These are phyloP conservation scores for Aldrovandia affinis DNA, from an alignment of 2,797 vertebrate genomes.

Conservation along the genomic window DNA sequence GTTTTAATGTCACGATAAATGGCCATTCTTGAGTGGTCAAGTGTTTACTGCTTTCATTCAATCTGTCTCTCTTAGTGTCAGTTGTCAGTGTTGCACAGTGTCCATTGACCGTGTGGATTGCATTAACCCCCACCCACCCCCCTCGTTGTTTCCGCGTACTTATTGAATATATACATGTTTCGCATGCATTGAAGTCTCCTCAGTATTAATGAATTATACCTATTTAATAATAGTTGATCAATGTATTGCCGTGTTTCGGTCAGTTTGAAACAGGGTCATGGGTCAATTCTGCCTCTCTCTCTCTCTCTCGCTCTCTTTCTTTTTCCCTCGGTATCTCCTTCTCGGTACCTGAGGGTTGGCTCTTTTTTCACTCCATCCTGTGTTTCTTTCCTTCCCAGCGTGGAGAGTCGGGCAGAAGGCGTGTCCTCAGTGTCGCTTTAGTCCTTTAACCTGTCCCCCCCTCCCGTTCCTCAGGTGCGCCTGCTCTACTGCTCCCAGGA, in stretches of 20 bases:
- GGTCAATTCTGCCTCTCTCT: conserved; percentile 54
- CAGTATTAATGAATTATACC: neutral
- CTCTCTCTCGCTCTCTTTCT: neutral
- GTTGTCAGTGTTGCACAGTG: conserved; percentile 69
- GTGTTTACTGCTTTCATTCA: conserved; percentile 62
- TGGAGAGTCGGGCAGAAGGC: neutral
- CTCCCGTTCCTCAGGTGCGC: conserved; percentile 77
- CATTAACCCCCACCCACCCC: conserved; percentile 59
- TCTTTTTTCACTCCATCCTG: conserved; percentile 47
- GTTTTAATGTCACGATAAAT: conserved; percentile 66
- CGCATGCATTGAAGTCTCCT: conserved; percentile 50
- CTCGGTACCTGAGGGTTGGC: conserved; percentile 30
- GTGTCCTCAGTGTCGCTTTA: neutral
- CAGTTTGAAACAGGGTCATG: neutral
- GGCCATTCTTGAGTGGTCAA: conserved; percentile 53
- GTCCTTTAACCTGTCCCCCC: conserved; percentile 49
- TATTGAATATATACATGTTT: conserved; percentile 45
- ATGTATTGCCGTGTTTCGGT: neutral
- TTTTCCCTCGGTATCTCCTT: conserved; percentile 42
- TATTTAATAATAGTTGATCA: neutral
- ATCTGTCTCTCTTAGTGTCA: conserved; percentile 64
- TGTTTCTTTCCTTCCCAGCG: neutral
- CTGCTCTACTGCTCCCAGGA: conserved; percentile 94
- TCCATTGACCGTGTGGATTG: conserved; percentile 63
- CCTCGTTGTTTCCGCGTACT: conserved; percentile 49